phyloP scores from a whole-genome alignment of 2,113 vertebrate genomes.

The Himantopus leucocephalus region DNA sequence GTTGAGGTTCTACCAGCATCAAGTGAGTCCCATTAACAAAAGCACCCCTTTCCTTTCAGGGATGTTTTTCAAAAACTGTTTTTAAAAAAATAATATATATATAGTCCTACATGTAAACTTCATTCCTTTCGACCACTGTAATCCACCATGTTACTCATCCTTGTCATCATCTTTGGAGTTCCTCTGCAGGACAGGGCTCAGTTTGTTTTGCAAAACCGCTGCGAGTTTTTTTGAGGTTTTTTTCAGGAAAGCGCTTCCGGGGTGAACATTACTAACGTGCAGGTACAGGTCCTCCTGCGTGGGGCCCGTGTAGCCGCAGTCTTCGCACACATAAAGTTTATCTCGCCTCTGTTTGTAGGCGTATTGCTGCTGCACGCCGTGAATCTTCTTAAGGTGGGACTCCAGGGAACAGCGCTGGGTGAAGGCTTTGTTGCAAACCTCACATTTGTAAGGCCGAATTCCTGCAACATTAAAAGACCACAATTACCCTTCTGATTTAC shows the following conservation, averaged over 20 bases:
- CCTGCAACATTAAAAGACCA: conserved; percentile 40
- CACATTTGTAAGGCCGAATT: conserved; percentile 86
- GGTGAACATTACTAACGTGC: conserved; percentile 76
- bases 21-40: neutral
- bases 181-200: conserved; percentile 64
- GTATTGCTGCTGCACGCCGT: conserved; percentile 81
- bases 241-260: conserved; percentile 76
- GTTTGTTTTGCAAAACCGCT: conserved; percentile 77
- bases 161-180: conserved; percentile 46
- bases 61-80: neutral
- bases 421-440: conserved; percentile 85
- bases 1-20: neutral
- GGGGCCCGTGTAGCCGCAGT: conserved; percentile 83
- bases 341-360: conserved; percentile 85
- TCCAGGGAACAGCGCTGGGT: conserved; percentile 87
- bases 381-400: conserved; percentile 86
- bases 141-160: conserved; percentile 3
- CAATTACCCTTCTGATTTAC: accelerated
- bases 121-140: neutral
- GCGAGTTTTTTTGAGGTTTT: conserved; percentile 83
- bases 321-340: conserved; percentile 86
- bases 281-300: conserved; percentile 81
- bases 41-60: neutral
- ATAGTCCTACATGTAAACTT: conserved; percentile 36
- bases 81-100: conserved; percentile 24